A percentile compares a stretch with the other conserved stretches of the same genome.
These are phyloP conservation scores for Archivesica marissinica DNA, from an alignment of 1,140 invertebrate genomes.

Conservation along the genomic window DNA sequence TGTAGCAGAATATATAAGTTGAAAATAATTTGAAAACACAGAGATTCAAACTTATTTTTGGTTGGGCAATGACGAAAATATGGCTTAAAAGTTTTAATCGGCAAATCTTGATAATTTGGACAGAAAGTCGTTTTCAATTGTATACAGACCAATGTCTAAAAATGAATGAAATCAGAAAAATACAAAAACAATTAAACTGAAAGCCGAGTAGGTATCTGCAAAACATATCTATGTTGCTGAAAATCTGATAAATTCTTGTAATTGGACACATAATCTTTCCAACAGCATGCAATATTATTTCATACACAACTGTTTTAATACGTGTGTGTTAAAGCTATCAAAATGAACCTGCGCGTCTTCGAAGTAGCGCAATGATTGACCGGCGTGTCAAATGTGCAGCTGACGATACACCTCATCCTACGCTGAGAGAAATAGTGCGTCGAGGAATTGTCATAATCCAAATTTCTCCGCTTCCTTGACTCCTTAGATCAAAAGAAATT, in stretches of 20 bases:
- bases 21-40: too few species aligned
- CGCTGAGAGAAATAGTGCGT: constrained; percentile 53
- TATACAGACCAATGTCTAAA: background rate
- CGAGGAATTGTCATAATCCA: constrained; percentile 47
- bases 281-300: constrained; percentile 58
- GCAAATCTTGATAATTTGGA: too few species aligned
- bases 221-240: constrained; percentile 24
- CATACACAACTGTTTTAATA: constrained; percentile 51
- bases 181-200: constrained; percentile 1
- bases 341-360: constrained; percentile 56
- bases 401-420: constrained; percentile 53
- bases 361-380: constrained; percentile 58
- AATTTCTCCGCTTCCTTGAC: constrained; percentile 28
- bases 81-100: too few species aligned
- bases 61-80: too few species aligned
- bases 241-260: constrained; percentile 56
- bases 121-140: too few species aligned
- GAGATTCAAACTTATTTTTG: too few species aligned
- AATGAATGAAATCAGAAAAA: too few species aligned
- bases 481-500: constrained; percentile 52
- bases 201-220: constrained; percentile 21
- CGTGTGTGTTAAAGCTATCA: constrained; percentile 60
- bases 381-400: constrained; percentile 56
- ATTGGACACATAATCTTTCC: constrained; percentile 56
- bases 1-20: too few species aligned